A percentile compares a stretch with the other conserved stretches of the same genome.
Conservation (phyloP, 2,888 invertebrate genomes). For the Incurvaria masculella region DNA sequence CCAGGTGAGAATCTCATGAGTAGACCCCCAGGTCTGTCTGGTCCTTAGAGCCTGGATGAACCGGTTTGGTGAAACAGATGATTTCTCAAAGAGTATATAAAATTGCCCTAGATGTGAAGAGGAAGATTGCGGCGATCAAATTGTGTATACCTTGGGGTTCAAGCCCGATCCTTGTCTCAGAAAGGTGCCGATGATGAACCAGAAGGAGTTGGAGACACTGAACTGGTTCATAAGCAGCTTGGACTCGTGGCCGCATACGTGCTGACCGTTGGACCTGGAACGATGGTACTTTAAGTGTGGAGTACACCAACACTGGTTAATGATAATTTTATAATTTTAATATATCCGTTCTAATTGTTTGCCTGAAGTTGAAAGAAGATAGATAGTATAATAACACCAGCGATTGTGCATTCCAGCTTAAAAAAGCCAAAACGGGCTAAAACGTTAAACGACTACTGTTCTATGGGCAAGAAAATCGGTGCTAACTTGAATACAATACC, state of each 20-base stretch:
- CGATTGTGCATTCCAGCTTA: too few relatives aligned
- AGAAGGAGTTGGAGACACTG: constrained; percentile 93
- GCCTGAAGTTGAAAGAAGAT: too few relatives aligned
- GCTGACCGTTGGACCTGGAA: constrained; percentile 62
- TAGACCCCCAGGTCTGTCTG: background rate
- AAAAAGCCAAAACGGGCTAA: too few relatives aligned
- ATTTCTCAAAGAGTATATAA: background rate
- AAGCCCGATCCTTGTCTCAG: constrained; percentile 91
- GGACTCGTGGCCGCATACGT: constrained; percentile 76
- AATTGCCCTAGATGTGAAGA: background rate
- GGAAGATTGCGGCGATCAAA: background rate
- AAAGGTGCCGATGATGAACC: constrained; percentile 95
- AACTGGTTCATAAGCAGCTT: constrained; percentile 95
- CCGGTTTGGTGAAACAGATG: background rate
- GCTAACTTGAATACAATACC: too few relatives aligned
- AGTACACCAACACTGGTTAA: too few relatives aligned
- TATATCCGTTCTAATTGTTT: too few relatives aligned
- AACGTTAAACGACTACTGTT: too few relatives aligned
- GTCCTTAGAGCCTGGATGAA: background rate
- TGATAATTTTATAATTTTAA: too few relatives aligned
- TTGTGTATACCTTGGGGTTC: constrained; percentile 75
- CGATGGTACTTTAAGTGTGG: background rate
- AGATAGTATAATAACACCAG: too few relatives aligned
- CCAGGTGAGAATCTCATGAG: background rate
- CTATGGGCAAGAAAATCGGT: too few relatives aligned